Base-by-base conservation (phyloP, 2,797 vertebrate species). In the Scleropages formosus region DNA sequence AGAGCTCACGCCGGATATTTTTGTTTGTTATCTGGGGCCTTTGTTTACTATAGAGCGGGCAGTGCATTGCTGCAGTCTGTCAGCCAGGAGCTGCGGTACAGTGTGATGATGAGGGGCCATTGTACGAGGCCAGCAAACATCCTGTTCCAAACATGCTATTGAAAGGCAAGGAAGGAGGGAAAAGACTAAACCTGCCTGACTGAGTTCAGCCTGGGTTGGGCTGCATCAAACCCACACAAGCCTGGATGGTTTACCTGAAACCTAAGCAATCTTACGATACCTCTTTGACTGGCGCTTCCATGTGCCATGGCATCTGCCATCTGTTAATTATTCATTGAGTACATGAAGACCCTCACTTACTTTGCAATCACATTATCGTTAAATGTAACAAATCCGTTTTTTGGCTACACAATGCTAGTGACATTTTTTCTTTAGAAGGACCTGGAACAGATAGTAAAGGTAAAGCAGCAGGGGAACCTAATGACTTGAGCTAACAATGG, bases 1-100 rank as follows among this genome's bases (percentile, higher is more conserved):
- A 65, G 51, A 72, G 61, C 76, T 77, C 65, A 69, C 22, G 56
- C 78, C 63, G 58, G 78, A 81, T 82, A 79, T 80, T 82, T 82
- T 69, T 78, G 75, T 79, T 81, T 81, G 73, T 80, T 67, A 79
- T 60, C 78, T 60, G 44, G 66, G 78, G 62, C 71, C 31, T 77
- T 72, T 80, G 79, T 81, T 83, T 83, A 80, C 77, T 70, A 75
- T 59, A 71, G 20, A 58, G 46, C 51, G 72, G 73, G 74, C 73
- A 67, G 64, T 69, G 71, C 13, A 77, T 69, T 71, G 73, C 59
- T 73, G 51, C 58, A 71, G 18, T 26, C 46, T 24, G 72, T 39
- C 60, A 74, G 60, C 46, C 44, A 47, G 20, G 47, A 39, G 68
- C 60, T 63, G 22, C 47, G 44, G 27, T 18, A 22, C 39, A 9